A percentile compares a stretch with the other conserved stretches of the same genome.
Conservation (phyloP, 2,797 vertebrate species). For the Enoplosus armatus region DNA sequence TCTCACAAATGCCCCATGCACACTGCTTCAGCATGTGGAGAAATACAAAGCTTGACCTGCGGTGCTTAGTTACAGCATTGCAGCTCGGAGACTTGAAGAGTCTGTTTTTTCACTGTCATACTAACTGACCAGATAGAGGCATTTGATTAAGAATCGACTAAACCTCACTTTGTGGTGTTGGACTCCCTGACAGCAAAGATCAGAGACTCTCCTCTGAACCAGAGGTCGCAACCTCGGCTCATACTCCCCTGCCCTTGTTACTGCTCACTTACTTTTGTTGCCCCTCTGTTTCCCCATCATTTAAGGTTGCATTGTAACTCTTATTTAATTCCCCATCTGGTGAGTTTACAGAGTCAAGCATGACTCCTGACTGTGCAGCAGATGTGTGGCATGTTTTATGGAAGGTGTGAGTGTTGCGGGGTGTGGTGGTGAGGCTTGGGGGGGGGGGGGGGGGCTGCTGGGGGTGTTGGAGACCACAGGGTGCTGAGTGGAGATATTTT, state of each 20-base stretch:
- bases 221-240: conserved; percentile 60
- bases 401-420: conserved; percentile 74
- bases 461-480: conserved; percentile 64
- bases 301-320: conserved; percentile 80
- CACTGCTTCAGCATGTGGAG: no score
- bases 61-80: background rate
- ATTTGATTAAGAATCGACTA: conserved; percentile 8
- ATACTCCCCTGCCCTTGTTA: conserved; percentile 61
- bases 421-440: conserved; percentile 51
- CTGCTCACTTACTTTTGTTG: conserved; percentile 73
- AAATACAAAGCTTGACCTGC: background rate
- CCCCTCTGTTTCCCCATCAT: conserved; percentile 76
- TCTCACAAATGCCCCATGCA: background rate
- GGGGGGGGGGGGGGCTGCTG: conserved; percentile 49
- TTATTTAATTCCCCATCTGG: conserved; percentile 85
- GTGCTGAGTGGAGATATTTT: conserved; percentile 73
- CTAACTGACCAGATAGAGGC: conserved; percentile 3
- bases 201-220: conserved; percentile 59
- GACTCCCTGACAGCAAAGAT: conserved; percentile 44
- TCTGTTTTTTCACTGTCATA: background rate
- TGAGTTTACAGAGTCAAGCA: conserved; percentile 84
- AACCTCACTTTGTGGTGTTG: conserved; percentile 21
- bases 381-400: conserved; percentile 86
- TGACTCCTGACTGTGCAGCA: conserved; percentile 85
- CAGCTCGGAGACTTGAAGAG: background rate